These are phyloP conservation scores for Clarias pachynema DNA, from an alignment of 2,797 vertebrate species.

Conservation along the genomic window DNA sequence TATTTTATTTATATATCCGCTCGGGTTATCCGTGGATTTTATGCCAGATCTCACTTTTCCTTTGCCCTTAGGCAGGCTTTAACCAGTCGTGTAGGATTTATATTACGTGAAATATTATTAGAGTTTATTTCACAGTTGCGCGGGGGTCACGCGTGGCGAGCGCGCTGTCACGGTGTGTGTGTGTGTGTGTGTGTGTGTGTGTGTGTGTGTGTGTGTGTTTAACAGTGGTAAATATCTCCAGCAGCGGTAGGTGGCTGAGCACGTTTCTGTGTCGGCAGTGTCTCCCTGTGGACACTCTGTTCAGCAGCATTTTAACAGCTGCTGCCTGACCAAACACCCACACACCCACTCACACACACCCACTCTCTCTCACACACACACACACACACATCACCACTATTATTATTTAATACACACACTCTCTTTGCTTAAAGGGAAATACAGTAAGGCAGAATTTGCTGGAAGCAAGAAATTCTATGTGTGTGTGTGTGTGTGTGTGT, in stretches of 20 bases:
- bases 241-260: slow-evolving; percentile 39
- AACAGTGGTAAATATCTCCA: slow-evolving; percentile 52
- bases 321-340: slow-evolving; percentile 37
- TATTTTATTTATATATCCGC: neutral
- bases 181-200: slow-evolving; percentile 50
- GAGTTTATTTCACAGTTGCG: slow-evolving; percentile 20
- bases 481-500: slow-evolving; percentile 1
- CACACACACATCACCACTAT: slow-evolving; percentile 16
- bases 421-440: neutral
- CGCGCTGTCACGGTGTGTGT: slow-evolving; percentile 31
- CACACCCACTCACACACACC: slow-evolving; percentile 3
- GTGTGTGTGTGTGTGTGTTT: slow-evolving; percentile 42
- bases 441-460: neutral
- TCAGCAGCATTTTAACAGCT: slow-evolving; percentile 56
- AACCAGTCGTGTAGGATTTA: slow-evolving; percentile 1
- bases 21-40: neutral
- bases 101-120: slow-evolving; percentile 4
- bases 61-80: neutral
- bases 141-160: slow-evolving; percentile 23
- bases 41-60: neutral
- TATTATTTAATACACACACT: slow-evolving; percentile 3
- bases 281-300: slow-evolving; percentile 61
- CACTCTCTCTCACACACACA: slow-evolving; percentile 10
- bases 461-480: neutral
- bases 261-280: slow-evolving; percentile 58